A percentile compares a stretch with the other conserved stretches of the same genome.
Evolutionary conservation across 2,888 invertebrate genomes (phyloP).

Genomic region (Petrolisthes cinctipes): DNA sequence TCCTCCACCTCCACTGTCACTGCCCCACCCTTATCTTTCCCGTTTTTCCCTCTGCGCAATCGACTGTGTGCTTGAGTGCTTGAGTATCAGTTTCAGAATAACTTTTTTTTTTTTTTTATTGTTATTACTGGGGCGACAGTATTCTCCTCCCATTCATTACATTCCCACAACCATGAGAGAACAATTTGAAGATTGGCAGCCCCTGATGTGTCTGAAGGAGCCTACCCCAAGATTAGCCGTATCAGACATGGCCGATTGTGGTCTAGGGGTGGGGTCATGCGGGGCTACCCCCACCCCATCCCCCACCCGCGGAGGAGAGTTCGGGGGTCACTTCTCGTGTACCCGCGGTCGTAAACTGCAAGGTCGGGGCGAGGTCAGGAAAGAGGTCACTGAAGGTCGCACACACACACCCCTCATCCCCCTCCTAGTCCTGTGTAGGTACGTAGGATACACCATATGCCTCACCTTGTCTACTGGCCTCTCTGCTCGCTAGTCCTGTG

Average conservation of each 20-base stretch:
- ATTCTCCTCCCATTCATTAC: neutral
- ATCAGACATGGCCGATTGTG: too few relatives aligned
- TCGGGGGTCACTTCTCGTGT: too few relatives aligned
- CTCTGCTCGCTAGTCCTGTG: conserved; percentile 48
- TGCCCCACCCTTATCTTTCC: too few relatives aligned
- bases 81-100: neutral
- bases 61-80: neutral
- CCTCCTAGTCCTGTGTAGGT: conserved; percentile 59
- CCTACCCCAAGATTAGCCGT: too few relatives aligned
- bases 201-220: too few relatives aligned
- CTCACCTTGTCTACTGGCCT: conserved; percentile 35
- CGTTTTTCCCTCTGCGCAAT: too few relatives aligned
- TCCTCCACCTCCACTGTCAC: too few relatives aligned
- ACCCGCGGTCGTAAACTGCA: neutral
- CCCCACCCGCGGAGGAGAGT: too few relatives aligned
- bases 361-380: conserved; percentile 11
- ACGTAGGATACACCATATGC: conserved; percentile 58
- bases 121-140: neutral
- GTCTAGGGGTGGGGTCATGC: too few relatives aligned
- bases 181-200: too few relatives aligned
- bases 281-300: too few relatives aligned
- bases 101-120: too few relatives aligned
- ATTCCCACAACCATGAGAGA: neutral
- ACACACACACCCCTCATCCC: conserved; percentile 25
- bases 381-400: conserved; percentile 21